Evolutionary conservation across 2,113 vertebrate species (phyloP).

Genomic region (Campylomormyrus tamandua): DNA sequence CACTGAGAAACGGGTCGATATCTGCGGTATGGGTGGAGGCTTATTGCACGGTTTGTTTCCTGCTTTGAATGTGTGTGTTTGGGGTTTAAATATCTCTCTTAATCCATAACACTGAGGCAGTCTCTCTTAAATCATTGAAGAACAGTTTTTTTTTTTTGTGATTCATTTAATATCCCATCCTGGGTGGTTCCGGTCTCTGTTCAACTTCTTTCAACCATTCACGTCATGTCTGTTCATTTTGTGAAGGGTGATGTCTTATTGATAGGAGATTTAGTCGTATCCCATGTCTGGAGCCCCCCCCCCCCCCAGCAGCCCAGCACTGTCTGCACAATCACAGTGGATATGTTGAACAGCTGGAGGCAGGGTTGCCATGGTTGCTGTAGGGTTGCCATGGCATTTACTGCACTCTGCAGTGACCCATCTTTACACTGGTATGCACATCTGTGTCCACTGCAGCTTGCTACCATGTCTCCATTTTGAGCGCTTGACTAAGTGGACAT

Average conservation of each 20-base stretch:
- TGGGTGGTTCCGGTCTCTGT: not conserved
- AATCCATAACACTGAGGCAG: not conserved
- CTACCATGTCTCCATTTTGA: not conserved
- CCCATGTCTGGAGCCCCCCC: not conserved
- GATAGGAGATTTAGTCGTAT: not conserved
- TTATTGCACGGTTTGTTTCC: not conserved
- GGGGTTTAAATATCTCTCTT: not conserved
- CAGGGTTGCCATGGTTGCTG: not conserved
- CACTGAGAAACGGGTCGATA: not conserved
- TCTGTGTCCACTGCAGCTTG: not conserved
- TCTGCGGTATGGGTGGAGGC: not conserved
- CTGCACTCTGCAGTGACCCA: not conserved
- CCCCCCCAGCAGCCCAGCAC: not conserved
- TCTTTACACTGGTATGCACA: not conserved
- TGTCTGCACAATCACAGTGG: not conserved
- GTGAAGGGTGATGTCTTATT: not conserved
- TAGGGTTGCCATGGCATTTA: not conserved
- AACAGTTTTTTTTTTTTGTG: not conserved
- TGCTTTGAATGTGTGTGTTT: not conserved
- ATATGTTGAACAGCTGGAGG: not conserved
- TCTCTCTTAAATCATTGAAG: not conserved
- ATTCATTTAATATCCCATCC: constrained; percentile 8
- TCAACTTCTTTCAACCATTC: not conserved
- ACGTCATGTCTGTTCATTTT: not conserved
- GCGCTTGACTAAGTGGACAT: not conserved